Base-by-base conservation (phyloP, 2,113 vertebrate genomes). In the Reinhardtius hippoglossoides region DNA sequence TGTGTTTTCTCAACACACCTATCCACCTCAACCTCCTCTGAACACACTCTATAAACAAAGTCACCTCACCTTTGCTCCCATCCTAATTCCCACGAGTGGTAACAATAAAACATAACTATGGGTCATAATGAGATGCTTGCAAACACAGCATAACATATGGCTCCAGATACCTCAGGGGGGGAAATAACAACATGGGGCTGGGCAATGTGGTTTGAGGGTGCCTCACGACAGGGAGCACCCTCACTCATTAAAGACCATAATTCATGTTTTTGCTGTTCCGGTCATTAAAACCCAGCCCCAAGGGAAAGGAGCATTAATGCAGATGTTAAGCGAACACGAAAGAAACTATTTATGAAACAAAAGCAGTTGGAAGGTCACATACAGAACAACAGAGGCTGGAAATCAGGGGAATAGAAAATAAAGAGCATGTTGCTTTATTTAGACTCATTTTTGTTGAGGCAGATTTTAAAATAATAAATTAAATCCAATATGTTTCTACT, bases 201-300 rank as follows among this genome's bases (percentile, higher is more conserved):
- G 35, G 26, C 77, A 60, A 1, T 50, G 48, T 24, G 8, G 55
- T 72, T 61, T 24, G 57, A 64, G 67, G 77, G 65, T 79, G 71
- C 77, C 61, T 87, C 74, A 13, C 55, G 12, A 76, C 68, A 86
- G 78, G 72, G 78, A 77, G 58, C 72, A 59, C 82, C 70, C 67
- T 50, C 55, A 24, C 83, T 86, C 78, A 84, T 87, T 83, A 83
- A 68, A 79, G 71, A 81, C 71, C 65, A 76, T 86, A 84, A 78
- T 84, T 81, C 74, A 76, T 76, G 60, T 78, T 88, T 85, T 84
- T 87, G 69, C 55, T 74, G 74, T 80, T 67, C 31, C 0, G 56
- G 88, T 84, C 83, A 86, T 89, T 87, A 87, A 87, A 86, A 75
- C 57, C 2, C 2, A 79, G 77, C 82, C 82, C 80, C 44, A 52